phyloP scores from a whole-genome alignment of 2,888 invertebrate genomes.

The Oegoconia quadripuncta region DNA sequence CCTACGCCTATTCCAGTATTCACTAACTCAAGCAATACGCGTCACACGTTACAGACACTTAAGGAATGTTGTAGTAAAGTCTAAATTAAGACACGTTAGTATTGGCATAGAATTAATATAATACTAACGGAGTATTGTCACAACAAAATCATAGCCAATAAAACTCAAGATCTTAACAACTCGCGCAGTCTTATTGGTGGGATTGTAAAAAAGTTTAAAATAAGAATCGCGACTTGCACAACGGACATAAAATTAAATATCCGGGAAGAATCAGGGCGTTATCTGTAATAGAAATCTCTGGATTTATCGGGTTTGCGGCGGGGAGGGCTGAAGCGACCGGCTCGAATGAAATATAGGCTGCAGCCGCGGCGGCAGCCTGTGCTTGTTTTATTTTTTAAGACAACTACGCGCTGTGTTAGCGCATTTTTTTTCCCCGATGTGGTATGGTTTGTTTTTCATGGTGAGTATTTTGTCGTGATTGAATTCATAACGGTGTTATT shows the following conservation, averaged over 20 bases:
- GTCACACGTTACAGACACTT: no score
- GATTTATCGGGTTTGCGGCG: constrained; percentile 70
- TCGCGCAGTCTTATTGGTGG: constrained; percentile 5
- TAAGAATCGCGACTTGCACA: constrained; percentile 44
- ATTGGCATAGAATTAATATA: no score
- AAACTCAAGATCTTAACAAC: not conserved
- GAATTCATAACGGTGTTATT: constrained; percentile 16
- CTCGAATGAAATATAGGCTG: constrained; percentile 66
- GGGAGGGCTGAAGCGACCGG: constrained; percentile 38
- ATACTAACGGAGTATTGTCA: no score
- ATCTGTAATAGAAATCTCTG: constrained; percentile 76
- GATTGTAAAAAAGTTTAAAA: constrained; percentile 38
- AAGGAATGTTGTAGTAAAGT: no score
- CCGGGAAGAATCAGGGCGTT: constrained; percentile 69
- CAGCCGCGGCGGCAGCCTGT: constrained; percentile 37
- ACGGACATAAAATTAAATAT: constrained; percentile 71
- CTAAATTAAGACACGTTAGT: no score
- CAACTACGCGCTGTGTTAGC: constrained; percentile 41
- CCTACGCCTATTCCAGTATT: no score
- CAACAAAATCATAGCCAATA: constrained; percentile 1
- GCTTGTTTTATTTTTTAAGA: constrained; percentile 43
- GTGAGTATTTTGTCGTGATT: constrained; percentile 24
- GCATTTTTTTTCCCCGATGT: constrained; percentile 30
- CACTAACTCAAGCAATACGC: no score
- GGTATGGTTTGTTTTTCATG: constrained; percentile 31